Base-by-base conservation (phyloP, 2,797 vertebrate genomes). In the Poecilia gillii region DNA sequence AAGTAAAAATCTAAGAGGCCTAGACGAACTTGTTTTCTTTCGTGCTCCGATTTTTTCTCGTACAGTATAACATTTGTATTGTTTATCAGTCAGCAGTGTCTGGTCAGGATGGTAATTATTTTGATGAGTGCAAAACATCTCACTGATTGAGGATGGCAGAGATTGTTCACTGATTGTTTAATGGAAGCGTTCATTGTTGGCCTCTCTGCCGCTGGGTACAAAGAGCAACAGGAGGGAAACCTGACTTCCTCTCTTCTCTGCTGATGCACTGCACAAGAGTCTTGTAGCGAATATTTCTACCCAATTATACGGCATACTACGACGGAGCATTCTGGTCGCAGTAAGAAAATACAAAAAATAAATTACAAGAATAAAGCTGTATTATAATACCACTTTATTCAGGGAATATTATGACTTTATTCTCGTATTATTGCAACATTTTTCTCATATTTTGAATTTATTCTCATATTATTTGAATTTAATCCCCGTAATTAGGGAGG, bases 121-220 rank as follows among this genome's bases (percentile, higher is more conserved):
- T 59, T 71, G 81, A 83, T 74, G 70, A 82, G 76, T 25, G 74
- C 72, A 25, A 88, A 82, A 76, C 25, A 3, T 75, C 64, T 66
- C 66, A 6, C 75, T 81, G 74, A 84, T 88, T 84, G 55, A 81
- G 72, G 33, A 11, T 2, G 3, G 45, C 31, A 31, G 18, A 1
- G 33, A 43, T 49, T 78, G 70, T 71, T 66, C 6, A 3, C 51
- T 81, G 62, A 77, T 76, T 85, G 77, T 73, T 73, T 76, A 49
- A 66, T 39, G 47, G 0, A 28, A 73, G 45, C 41, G 41, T 43
- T 71, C 23, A 72, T 62, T 74, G 51, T 1, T 20, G 1, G 0
- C n/a, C 20, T 64, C 64, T 62, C 20, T 76, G 25, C 66, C 6
- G 62, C 46, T 51, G 45, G 25, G 14, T 31, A 31, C 5, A 49